Evolutionary conservation across 2,113 vertebrate species (phyloP).

Genomic region (Phaethornis superciliosus): DNA sequence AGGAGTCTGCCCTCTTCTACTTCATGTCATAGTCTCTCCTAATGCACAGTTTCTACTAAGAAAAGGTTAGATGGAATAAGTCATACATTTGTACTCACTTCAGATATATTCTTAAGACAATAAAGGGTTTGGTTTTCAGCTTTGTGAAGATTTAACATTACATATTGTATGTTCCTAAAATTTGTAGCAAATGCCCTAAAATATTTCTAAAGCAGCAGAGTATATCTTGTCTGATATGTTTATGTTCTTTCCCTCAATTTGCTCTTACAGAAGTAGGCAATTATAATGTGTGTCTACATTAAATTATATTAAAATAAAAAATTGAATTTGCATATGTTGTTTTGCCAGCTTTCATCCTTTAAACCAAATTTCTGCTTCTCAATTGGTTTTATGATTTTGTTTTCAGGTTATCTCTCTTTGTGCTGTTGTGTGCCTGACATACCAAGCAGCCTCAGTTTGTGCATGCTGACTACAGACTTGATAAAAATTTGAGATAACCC

Average conservation of each 20-base stretch:
- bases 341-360: conserved; percentile 10
- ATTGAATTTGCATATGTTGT: neutral
- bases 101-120: neutral
- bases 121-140: neutral
- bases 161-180: neutral
- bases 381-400: neutral
- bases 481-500: neutral
- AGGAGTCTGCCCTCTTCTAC: neutral
- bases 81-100: neutral
- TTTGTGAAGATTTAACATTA: neutral
- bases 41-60: neutral
- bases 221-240: neutral
- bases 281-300: neutral
- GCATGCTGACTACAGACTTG: neutral
- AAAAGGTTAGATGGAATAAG: neutral
- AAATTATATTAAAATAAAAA: neutral
- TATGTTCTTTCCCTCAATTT: neutral
- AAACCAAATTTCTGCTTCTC: neutral
- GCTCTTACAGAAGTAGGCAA: neutral
- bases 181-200: neutral
- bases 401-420: neutral
- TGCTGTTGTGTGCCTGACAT: neutral
- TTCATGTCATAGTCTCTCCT: neutral
- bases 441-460: neutral
- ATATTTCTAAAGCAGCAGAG: neutral